Evolutionary conservation across 2,797 vertebrate genomes (phyloP), one percentile per base, ranked within the genome.

Genomic region (Falco concolor): DNA sequence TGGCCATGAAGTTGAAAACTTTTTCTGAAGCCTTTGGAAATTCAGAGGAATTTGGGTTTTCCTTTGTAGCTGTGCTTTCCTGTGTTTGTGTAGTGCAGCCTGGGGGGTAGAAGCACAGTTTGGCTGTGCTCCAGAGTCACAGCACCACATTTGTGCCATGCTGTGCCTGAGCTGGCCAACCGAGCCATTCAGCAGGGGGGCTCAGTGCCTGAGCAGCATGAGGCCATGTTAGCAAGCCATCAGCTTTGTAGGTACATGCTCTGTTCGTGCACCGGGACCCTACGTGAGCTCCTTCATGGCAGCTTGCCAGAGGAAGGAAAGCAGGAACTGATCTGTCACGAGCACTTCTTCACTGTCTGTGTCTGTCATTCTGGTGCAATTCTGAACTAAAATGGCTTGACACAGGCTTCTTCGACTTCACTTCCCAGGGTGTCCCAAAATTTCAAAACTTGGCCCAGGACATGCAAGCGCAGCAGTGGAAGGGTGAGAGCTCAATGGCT

Each of bases 91-190:
- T 27, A 24, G 45, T 3, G 13, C 10, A 32, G 36, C 38, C 16
- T 9, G 49, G 24, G 21, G 25, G 59, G 30, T 5, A 38, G 53
- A 25, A 44, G 47, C 30, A 36, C 25, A 32, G 24, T 4, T 12
- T 47, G 44, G 6, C 38, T 21, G 13, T 18, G 68, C 28, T 54
- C 40, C 40, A 11, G 38, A 20, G 45, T 13, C 34, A 7, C 49
- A 25, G 56, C 54, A 9, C 34, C 0, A 1, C 5, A 42, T 42
- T 11, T 3, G 13, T 50, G 23, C 36, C 74, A 18, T 0, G 1
- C n/a, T 16, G 63, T 45, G 64, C 56, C 64, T 2, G 3, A 16
- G 54, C 22, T n/a, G 34, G 59, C 50, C 3, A 3, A 9, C 38
- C 16, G 1, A 17, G 67, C 42, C 7, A 0, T 19, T 28, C 24